These are phyloP conservation scores for Phalloptychus januarius DNA, from an alignment of 2,797 vertebrate species.

Conservation along the genomic window DNA sequence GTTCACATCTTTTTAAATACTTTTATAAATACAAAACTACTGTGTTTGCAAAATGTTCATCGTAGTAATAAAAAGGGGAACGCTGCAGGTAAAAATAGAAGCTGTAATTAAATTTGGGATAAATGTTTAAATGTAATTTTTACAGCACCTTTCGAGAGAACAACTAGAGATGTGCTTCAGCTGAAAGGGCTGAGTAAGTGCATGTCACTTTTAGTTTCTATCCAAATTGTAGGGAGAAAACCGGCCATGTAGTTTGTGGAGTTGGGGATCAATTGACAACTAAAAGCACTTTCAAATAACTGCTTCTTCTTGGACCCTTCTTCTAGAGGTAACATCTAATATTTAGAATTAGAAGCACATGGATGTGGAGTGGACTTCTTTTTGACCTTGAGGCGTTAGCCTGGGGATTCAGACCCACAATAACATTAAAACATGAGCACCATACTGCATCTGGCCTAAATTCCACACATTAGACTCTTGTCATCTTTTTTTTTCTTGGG, in stretches of 20 bases:
- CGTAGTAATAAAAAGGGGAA: not conserved
- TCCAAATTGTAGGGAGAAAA: not conserved
- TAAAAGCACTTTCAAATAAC: not conserved
- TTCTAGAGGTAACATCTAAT: not conserved
- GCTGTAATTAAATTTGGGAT: not conserved
- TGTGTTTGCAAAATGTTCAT: not conserved
- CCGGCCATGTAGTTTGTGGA: not conserved
- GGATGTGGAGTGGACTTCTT: not conserved
- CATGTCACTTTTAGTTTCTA: not conserved
- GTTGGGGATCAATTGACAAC: not conserved
- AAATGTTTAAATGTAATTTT: not conserved
- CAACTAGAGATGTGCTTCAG: not conserved
- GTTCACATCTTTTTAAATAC: no score
- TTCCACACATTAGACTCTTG: conserved; percentile 39
- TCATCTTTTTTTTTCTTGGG: conserved; percentile 16
- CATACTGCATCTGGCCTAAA: conserved; percentile 8
- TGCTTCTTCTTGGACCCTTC: not conserved
- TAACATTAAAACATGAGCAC: not conserved
- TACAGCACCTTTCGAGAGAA: not conserved
- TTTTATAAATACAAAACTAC: not conserved
- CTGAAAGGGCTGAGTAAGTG: not conserved
- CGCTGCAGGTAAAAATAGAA: not conserved
- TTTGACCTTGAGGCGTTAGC: not conserved
- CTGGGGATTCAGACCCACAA: not conserved
- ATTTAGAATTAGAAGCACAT: not conserved